Conservation (phyloP, 1,140 invertebrate genomes). For the Lepidostoma basale region DNA sequence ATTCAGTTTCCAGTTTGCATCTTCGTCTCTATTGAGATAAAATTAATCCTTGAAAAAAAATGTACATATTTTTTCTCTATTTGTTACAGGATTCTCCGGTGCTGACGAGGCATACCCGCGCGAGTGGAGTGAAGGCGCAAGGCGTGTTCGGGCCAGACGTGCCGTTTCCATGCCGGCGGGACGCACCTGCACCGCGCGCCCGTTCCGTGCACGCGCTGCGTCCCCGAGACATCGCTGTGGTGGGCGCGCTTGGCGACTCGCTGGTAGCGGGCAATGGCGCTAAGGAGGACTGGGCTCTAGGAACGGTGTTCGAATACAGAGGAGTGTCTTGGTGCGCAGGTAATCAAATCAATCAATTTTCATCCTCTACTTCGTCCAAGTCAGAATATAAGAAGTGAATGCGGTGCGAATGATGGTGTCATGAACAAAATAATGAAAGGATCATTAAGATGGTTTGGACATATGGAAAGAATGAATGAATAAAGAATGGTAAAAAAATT, state of each 20-base stretch:
- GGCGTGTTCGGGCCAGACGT: constrained; percentile 1
- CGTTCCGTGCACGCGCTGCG: constrained; percentile 67
- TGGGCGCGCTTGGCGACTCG: constrained; percentile 81
- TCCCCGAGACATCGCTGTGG: constrained; percentile 78
- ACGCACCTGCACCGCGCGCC: constrained; percentile 38
- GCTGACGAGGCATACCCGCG: constrained; percentile 15
- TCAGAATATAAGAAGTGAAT: too few relatives aligned
- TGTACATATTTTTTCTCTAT: not conserved
- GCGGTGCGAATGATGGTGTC: too few relatives aligned
- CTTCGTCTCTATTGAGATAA: not conserved
- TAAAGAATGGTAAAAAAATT: too few relatives aligned
- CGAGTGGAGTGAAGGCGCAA: constrained; percentile 14
- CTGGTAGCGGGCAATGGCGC: constrained; percentile 79
- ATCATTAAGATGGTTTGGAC: too few relatives aligned
- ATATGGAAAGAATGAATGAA: too few relatives aligned
- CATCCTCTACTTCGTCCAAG: too few relatives aligned
- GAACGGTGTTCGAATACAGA: constrained; percentile 75
- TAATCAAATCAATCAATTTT: constrained; percentile 50
- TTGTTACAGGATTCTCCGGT: not conserved
- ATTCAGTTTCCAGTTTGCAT: not conserved
- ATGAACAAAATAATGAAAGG: too few relatives aligned
- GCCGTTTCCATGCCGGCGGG: constrained; percentile 34
- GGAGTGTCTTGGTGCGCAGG: constrained; percentile 80
- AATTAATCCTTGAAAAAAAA: not conserved
- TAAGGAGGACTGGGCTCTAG: constrained; percentile 72